Percentiles rank a stretch among this genome's conserved stretches.
Evolutionary conservation across 2,888 invertebrate species (phyloP).

Genomic region (Aethes cnicana): DNA sequence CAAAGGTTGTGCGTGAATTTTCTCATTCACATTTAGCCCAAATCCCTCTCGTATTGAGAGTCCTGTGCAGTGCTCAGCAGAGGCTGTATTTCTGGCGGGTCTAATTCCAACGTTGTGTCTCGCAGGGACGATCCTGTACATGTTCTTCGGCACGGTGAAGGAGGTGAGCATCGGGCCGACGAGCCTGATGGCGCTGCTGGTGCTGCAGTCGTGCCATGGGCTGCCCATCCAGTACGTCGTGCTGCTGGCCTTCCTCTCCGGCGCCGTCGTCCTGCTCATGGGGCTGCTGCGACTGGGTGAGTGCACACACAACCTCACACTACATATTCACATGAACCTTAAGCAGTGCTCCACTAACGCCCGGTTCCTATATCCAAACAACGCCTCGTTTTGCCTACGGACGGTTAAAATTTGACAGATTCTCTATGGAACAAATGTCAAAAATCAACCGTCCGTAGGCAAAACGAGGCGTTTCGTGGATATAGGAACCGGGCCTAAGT

Average conservation of each 20-base stretch:
- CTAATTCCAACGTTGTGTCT: not conserved
- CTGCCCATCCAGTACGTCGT: constrained; percentile 88
- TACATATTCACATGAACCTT: too few relatives aligned
- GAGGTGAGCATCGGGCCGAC: constrained; percentile 96
- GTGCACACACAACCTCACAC: constrained; percentile 30
- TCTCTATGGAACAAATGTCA: too few relatives aligned
- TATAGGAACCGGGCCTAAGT: too few relatives aligned
- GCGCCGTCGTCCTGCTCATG: constrained; percentile 90
- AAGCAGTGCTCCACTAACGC: too few relatives aligned
- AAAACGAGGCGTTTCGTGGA: too few relatives aligned
- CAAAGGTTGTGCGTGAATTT: too few relatives aligned
- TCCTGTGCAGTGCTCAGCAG: not conserved
- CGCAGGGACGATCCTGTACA: constrained; percentile 91
- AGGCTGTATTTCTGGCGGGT: too few relatives aligned
- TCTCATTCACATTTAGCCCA: too few relatives aligned
- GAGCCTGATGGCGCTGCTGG: constrained; percentile 94
- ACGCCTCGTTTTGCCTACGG: too few relatives aligned
- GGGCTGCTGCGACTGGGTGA: constrained; percentile 91
- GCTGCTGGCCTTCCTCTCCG: constrained; percentile 89
- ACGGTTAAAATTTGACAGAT: too few relatives aligned
- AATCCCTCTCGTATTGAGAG: not conserved
- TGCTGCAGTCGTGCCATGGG: constrained; percentile 86
- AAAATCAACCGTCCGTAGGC: too few relatives aligned
- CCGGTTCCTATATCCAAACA: too few relatives aligned
- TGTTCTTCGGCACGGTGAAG: constrained; percentile 92